Percentiles rank a stretch among this genome's conserved stretches.
Conservation (phyloP, 2,888 invertebrate species). For the Nemurella pictetii region DNA sequence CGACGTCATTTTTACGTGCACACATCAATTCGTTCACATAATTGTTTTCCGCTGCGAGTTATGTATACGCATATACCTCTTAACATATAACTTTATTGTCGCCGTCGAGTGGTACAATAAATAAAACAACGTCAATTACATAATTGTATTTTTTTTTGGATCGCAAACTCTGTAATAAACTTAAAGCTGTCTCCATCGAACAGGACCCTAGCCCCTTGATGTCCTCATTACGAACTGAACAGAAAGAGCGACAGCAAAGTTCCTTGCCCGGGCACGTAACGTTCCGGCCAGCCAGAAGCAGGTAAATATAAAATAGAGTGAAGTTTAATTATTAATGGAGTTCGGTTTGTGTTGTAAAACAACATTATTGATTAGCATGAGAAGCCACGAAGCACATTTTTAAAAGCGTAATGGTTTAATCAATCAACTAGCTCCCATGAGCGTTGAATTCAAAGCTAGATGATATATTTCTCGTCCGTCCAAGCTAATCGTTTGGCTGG, state of each 20-base stretch:
- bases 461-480: neutral
- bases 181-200: no score
- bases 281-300: neutral
- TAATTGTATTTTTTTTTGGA: no score
- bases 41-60: neutral
- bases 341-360: neutral
- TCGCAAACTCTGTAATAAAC: no score
- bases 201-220: no score
- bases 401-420: neutral
- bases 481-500: no score
- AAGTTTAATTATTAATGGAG: neutral
- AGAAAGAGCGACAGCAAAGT: no score
- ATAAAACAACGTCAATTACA: no score
- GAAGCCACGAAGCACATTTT: neutral
- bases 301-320: neutral
- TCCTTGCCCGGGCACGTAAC: neutral
- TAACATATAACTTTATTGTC: neutral
- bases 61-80: no score
- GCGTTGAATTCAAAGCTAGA: neutral
- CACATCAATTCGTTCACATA: neutral
- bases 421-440: neutral
- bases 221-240: no score
- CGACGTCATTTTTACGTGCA: neutral
- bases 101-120: no score
- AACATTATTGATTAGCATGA: neutral